These are phyloP conservation scores for Bolinopsis microptera DNA, from an alignment of 37 sponge, comb jelly and placozoan species.

Conservation along the genomic window DNA sequence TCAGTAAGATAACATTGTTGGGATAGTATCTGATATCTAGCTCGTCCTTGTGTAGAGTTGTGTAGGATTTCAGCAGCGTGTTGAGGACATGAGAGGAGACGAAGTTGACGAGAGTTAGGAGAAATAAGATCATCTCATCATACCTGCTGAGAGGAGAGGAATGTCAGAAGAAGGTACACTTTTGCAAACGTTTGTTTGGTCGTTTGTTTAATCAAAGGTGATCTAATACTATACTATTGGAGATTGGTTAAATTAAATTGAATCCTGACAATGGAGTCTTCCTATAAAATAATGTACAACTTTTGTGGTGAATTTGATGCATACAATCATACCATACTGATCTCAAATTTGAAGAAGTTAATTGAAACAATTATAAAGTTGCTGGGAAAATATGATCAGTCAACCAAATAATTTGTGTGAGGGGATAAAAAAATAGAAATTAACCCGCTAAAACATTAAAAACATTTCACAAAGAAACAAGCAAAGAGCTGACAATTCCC, in stretches of 20 bases:
- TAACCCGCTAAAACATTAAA: no score
- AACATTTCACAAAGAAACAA: not conserved
- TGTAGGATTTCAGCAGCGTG: conserved; percentile 10
- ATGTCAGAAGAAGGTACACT: no score
- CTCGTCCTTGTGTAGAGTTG: conserved; percentile 11
- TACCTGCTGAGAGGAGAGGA: not conserved
- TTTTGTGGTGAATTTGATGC: not conserved
- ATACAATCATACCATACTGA: not conserved
- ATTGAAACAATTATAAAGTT: no score
- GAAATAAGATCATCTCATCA: not conserved
- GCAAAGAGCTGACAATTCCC: not conserved
- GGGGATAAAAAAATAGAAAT: no score
- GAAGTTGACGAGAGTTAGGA: not conserved
- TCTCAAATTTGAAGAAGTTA: no score
- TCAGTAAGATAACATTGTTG: not conserved
- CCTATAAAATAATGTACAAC: not conserved
- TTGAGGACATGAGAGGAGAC: not conserved
- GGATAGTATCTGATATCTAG: not conserved
- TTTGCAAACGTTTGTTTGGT: no score
- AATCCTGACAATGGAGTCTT: no score
- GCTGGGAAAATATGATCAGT: no score
- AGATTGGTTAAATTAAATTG: no score
- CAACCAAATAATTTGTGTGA: no score
- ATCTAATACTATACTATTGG: no score
- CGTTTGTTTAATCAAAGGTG: no score